Evolutionary conservation across 2,888 invertebrate genomes (phyloP).

Genomic region (Terebella lapidaria): DNA sequence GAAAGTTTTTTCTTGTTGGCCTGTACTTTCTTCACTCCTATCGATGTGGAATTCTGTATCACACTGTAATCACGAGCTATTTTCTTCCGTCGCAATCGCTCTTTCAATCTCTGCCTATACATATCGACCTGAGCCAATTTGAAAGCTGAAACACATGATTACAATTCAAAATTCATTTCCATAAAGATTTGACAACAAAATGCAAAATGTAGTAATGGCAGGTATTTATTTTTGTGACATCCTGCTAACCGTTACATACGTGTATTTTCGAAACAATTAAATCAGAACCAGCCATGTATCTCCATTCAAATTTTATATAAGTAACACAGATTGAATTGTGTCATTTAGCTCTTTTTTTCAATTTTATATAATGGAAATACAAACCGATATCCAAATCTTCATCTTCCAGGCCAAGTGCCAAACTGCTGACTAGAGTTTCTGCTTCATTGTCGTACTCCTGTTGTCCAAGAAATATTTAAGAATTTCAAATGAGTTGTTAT

Average conservation of each 20-base stretch:
- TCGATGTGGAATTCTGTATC: conserved; percentile 74
- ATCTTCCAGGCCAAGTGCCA: conserved; percentile 68
- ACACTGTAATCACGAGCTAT: conserved; percentile 86
- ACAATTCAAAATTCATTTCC: too few relatives aligned
- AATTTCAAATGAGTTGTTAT: too few relatives aligned
- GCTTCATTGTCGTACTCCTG: conserved; percentile 89
- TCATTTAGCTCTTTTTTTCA: too few relatives aligned
- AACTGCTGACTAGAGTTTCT: conserved; percentile 80
- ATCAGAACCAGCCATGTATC: too few relatives aligned
- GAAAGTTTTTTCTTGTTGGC: conserved; percentile 62
- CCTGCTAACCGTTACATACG: too few relatives aligned
- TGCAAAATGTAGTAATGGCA: too few relatives aligned
- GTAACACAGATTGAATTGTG: too few relatives aligned
- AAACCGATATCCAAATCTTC: conserved; percentile 82
- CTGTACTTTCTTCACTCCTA: conserved; percentile 59
- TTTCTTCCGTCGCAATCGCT: conserved; percentile 81
- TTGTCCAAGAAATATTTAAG: background rate
- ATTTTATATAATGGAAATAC: too few relatives aligned
- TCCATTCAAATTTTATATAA: too few relatives aligned
- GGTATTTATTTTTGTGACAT: too few relatives aligned
- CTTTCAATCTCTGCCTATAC: conserved; percentile 61
- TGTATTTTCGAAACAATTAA: too few relatives aligned
- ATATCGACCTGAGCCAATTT: conserved; percentile 90
- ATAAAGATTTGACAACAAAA: too few relatives aligned
- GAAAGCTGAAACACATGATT: conserved; percentile 62